Conservation (phyloP, 2,113 vertebrate species). For the Entelurus aequoreus region DNA sequence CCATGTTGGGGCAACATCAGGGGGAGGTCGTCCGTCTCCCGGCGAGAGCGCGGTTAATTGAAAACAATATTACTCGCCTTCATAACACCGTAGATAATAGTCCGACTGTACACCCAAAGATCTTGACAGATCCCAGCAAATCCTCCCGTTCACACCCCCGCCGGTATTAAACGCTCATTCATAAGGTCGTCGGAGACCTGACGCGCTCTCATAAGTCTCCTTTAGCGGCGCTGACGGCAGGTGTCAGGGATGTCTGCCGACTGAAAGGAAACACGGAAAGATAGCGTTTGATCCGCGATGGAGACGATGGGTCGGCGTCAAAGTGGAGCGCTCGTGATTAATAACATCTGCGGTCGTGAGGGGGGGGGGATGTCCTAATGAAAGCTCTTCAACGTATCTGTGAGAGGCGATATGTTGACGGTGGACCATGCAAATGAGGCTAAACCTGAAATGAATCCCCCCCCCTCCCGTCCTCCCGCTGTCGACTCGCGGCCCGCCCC, state of each 20-base stretch:
- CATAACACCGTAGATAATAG: constrained; percentile 20
- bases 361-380: constrained; percentile 56
- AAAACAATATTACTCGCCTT: constrained; percentile 54
- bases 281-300: constrained; percentile 74
- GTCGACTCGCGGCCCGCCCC: constrained; percentile 51
- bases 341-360: constrained; percentile 66
- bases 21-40: constrained; percentile 57
- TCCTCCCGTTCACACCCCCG: constrained; percentile 59
- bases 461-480: constrained; percentile 9
- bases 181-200: constrained; percentile 65
- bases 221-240: constrained; percentile 68
- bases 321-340: constrained; percentile 68
- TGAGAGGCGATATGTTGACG: constrained; percentile 67
- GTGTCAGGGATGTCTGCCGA: constrained; percentile 68
- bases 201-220: constrained; percentile 67
- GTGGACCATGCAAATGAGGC: constrained; percentile 77
- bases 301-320: constrained; percentile 64
- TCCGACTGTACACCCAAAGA: background rate
- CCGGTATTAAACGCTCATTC: constrained; percentile 65
- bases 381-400: constrained; percentile 72
- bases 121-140: constrained; percentile 58
- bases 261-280: constrained; percentile 70
- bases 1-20: constrained; percentile 39
- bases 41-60: constrained; percentile 57
- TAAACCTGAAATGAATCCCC: constrained; percentile 73